Percentiles rank a stretch among this genome's conserved stretches.
Evolutionary conservation across 2,113 vertebrate species (phyloP).

Genomic region (Burhinus oedicnemus): DNA sequence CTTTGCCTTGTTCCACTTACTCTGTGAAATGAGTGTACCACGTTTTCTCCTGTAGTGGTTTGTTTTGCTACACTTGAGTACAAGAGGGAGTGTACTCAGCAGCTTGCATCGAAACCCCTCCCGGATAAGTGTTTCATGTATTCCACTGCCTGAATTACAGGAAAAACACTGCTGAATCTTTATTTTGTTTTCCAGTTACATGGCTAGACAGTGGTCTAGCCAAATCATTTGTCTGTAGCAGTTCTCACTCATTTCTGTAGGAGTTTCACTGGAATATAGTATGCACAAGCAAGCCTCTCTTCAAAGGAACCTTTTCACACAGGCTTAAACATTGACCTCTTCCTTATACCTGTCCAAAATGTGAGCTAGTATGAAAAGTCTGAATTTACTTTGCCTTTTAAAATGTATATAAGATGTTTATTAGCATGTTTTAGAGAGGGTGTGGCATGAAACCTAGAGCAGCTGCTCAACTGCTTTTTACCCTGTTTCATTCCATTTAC

Average conservation of each 20-base stretch:
- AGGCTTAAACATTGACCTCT: neutral
- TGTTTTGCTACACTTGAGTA: neutral
- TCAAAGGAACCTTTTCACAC: neutral
- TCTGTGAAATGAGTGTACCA: neutral
- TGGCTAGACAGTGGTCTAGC: neutral
- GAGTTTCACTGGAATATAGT: neutral
- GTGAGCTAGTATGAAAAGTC: neutral
- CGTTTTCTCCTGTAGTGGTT: neutral
- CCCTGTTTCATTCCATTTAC: neutral
- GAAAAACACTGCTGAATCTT: neutral
- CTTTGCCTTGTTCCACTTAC: neutral
- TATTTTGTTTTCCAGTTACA: neutral
- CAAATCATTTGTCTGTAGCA: neutral
- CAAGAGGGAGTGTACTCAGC: neutral
- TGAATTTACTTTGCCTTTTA: neutral
- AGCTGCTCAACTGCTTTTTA: neutral
- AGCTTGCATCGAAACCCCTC: accelerated
- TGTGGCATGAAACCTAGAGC: neutral
- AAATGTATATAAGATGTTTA: neutral
- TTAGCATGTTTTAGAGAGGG: neutral
- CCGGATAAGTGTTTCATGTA: neutral
- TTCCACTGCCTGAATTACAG: neutral
- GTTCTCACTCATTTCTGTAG: neutral
- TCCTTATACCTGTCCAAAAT: neutral
- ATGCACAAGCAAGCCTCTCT: neutral